These are phyloP conservation scores for Mesocricetus auratus DNA, from an alignment of 2,113 vertebrate genomes.

Conservation along the genomic window DNA sequence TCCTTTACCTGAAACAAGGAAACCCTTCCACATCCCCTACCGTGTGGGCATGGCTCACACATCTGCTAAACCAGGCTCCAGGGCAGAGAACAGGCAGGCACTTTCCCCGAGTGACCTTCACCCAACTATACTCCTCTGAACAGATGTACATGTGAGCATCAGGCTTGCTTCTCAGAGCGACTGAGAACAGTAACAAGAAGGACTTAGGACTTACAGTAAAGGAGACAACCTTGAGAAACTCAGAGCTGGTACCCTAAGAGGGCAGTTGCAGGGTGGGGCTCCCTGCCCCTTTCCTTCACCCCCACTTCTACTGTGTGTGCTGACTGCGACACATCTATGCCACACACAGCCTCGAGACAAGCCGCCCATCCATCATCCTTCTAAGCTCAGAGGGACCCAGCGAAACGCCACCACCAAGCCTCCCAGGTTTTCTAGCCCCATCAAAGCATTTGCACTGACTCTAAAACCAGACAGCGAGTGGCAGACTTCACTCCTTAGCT, in stretches of 20 bases:
- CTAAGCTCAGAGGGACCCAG: not conserved
- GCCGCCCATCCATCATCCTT: not conserved
- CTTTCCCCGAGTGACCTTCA: not conserved
- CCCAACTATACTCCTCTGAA: not conserved
- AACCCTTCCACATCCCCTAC: conserved; percentile 19
- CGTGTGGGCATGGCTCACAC: conserved; percentile 52
- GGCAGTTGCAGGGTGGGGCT: accelerated
- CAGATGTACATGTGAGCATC: not conserved
- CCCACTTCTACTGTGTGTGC: not conserved
- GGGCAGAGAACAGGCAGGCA: not conserved
- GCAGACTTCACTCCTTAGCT: not conserved
- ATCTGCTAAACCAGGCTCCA: not conserved
- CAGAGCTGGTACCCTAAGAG: not conserved
- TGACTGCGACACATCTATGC: not conserved
- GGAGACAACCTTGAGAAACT: not conserved
- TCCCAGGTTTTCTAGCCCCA: not conserved
- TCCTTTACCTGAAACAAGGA: conserved; percentile 44
- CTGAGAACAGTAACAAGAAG: not conserved
- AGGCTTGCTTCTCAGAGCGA: not conserved
- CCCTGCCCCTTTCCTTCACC: not conserved
- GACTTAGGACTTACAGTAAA: not conserved
- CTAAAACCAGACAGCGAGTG: conserved; percentile 54
- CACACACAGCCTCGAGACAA: not conserved
- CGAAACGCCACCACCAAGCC: not conserved
- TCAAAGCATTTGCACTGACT: conserved; percentile 65